Percentiles rank a stretch among this genome's conserved stretches.
phyloP scores from a whole-genome alignment of 2,888 invertebrate genomes.

The Melinopterus prodromus region DNA sequence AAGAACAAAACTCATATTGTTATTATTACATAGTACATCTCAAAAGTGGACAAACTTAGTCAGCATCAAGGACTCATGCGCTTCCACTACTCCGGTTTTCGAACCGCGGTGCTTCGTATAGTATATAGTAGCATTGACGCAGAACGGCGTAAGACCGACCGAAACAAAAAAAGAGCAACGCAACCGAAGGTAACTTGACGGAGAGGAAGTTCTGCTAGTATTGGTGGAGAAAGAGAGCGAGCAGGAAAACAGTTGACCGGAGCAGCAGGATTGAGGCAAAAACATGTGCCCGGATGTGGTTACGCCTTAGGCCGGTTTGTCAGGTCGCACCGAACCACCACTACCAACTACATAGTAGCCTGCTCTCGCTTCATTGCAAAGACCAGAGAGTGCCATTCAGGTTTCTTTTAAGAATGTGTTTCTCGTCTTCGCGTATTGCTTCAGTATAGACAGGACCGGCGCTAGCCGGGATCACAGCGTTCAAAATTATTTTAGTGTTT shows the following conservation, averaged over 20 bases:
- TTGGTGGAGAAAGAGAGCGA: constrained; percentile 23
- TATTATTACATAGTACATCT: no score
- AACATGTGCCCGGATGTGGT: constrained; percentile 56
- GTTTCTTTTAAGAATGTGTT: neutral
- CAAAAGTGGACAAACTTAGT: no score
- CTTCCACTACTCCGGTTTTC: neutral
- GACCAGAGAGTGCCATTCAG: neutral
- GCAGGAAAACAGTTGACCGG: constrained; percentile 36
- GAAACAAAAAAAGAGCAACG: constrained; percentile 10
- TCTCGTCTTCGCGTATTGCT: neutral
- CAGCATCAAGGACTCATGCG: no score
- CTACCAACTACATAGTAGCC: neutral
- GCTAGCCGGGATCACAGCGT: no score
- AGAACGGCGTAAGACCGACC: constrained; percentile 9
- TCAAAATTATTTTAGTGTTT: no score
- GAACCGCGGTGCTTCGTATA: constrained; percentile 1
- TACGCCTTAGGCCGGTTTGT: constrained; percentile 49
- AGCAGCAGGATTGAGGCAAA: constrained; percentile 46
- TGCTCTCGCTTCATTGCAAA: neutral
- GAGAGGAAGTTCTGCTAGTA: constrained; percentile 12
- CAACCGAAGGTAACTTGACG: neutral
- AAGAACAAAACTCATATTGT: no score
- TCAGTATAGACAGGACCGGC: neutral
- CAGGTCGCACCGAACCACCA: constrained; percentile 36
- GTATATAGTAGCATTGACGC: constrained; percentile 18